These are phyloP conservation scores for Tetranychus cinnabarinus DNA, from an alignment of 1,140 invertebrate species.

Conservation along the genomic window DNA sequence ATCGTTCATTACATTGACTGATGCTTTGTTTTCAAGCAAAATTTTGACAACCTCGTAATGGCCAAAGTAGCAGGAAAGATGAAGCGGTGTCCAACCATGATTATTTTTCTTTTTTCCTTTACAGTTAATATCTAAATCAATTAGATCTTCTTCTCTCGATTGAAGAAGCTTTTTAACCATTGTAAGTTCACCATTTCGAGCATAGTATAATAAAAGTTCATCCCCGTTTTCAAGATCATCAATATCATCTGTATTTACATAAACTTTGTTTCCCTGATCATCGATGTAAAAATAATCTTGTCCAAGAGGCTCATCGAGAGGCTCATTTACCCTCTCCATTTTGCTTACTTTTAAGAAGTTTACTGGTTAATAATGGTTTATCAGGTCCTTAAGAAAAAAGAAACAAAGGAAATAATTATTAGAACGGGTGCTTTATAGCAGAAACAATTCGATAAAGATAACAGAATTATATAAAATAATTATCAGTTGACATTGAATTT, in stretches of 20 bases:
- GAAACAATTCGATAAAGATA: no score
- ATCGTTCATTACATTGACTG: not conserved
- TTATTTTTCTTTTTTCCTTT: constrained; percentile 27
- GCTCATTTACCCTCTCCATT: no score
- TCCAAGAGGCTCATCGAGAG: not conserved
- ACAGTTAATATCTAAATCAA: constrained; percentile 24
- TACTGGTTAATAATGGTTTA: no score
- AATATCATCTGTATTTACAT: not conserved
- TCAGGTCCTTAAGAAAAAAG: no score
- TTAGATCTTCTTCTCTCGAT: constrained; percentile 14
- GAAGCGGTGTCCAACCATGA: constrained; percentile 25
- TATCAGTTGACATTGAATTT: no score
- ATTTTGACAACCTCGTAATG: constrained; percentile 21
- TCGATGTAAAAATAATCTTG: not conserved
- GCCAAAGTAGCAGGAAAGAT: constrained; percentile 28
- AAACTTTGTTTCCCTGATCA: not conserved
- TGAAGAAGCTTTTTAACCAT: constrained; percentile 18
- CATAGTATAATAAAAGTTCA: constrained; percentile 16
- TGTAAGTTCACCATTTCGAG: constrained; percentile 20
- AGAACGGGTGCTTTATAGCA: no score
- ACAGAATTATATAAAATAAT: no score
- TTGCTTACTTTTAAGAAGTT: no score
- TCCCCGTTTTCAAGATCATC: constrained; percentile 3
- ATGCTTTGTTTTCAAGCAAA: constrained; percentile 22
- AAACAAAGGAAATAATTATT: no score